Evolutionary conservation across 1,140 invertebrate species (phyloP), one percentile per base, ranked within the genome.

Genomic region (Diabrotica undecimpunctata): DNA sequence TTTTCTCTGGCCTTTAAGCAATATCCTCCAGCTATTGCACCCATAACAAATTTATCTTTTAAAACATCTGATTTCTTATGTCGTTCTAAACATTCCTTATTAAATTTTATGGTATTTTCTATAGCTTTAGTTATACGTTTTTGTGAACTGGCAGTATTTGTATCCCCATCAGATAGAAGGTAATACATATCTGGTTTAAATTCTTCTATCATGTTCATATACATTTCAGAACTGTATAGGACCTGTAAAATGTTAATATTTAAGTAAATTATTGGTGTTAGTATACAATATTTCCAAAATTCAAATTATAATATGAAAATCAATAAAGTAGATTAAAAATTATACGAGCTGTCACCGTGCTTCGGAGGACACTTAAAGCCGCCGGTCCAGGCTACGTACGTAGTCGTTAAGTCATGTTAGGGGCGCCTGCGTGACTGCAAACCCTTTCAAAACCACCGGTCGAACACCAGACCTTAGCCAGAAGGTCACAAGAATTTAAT

Each of bases 131-230:
- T 72, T 13, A 88, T 72, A 66, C 92, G 81, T 77, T 94, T 94
- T 50, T 83, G 83, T 0, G 84, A 79, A 69, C 87, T 88, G 13
- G 83, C 77, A 5, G 79, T 71, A 73, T 90, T 85, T 36, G 89
- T 94, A 71, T 93, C 90, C n/a, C 89, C 86, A 83, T 95, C 92
- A 76, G 86, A 87, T 62, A 95, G 79, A 13, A 87, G 85, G 74
- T 91, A 84, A 80, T 90, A 93, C 70, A 91, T 85, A 79, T 93
- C 89, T 55, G 92, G 92, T 79, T 87, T 85, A 75, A 90, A 88
- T 66, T 82, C 77, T 80, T 93, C 87, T 51, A 93, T 85, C 51
- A 90, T 74, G 71, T 91, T 83, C 85, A 94, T 89, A 78, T 91
- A 93, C 73, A 77, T 79, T 11, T 88, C 78, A 8, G 85, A 73